phyloP scores from a whole-genome alignment of 2,797 vertebrate species.

The Helarctos malayanus region DNA sequence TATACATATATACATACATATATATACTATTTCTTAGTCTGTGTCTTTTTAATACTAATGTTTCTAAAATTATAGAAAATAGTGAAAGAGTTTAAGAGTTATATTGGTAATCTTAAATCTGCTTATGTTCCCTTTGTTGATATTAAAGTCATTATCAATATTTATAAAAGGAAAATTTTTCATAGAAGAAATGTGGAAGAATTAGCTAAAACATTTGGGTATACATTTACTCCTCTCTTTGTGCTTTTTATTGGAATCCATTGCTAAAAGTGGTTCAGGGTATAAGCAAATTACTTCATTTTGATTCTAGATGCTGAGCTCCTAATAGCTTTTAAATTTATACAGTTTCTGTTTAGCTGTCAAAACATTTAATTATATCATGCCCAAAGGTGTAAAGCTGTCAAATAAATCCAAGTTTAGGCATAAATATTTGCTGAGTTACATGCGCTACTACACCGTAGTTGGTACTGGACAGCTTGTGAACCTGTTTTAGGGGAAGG shows the following conservation, averaged over 20 bases:
- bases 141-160: background rate
- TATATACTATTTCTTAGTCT: background rate
- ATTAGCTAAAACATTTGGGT: conserved; percentile 53
- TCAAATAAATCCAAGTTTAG: conserved; percentile 92
- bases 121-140: conserved; percentile 32
- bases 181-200: conserved; percentile 65
- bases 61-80: conserved; percentile 66
- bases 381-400: conserved; percentile 93
- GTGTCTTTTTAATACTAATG: conserved; percentile 41
- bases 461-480: conserved; percentile 85
- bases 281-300: conserved; percentile 84
- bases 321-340: conserved; percentile 91
- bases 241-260: conserved; percentile 81
- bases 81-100: background rate
- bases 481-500: conserved; percentile 68
- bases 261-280: conserved; percentile 81
- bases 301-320: conserved; percentile 88
- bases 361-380: conserved; percentile 94
- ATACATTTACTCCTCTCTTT: conserved; percentile 71
- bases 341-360: conserved; percentile 93
- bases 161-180: conserved; percentile 37
- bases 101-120: conserved; percentile 30
- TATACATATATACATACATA: background rate
- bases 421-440: conserved; percentile 91
- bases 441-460: conserved; percentile 88